Percentiles rank a stretch among this genome's conserved stretches.
Evolutionary conservation across 2,797 vertebrate genomes (phyloP).

Genomic region (Choloepus didactylus): DNA sequence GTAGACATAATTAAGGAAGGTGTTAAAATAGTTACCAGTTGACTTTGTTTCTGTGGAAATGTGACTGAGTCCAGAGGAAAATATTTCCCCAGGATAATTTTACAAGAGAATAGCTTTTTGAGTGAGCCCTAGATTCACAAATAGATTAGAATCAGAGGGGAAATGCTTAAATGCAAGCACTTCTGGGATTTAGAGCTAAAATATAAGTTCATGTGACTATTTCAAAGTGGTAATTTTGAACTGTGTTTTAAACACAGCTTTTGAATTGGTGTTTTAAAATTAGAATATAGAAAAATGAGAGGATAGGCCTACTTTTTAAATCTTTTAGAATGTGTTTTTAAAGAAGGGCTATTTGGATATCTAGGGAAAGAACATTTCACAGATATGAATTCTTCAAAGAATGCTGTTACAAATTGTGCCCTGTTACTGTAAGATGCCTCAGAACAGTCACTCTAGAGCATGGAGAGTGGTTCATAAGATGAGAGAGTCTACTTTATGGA

Average conservation of each 20-base stretch:
- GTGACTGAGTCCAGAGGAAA: constrained; percentile 19
- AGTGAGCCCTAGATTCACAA: neutral
- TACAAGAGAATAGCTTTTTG: neutral
- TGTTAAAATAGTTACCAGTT: constrained; percentile 42
- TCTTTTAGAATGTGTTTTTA: neutral
- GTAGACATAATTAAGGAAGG: constrained; percentile 29
- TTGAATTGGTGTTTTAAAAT: neutral
- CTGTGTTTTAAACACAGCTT: neutral
- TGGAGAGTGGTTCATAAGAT: neutral
- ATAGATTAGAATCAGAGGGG: neutral
- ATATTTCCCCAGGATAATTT: neutral
- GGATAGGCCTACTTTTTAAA: neutral
- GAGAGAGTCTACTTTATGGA: neutral
- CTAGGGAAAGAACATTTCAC: neutral
- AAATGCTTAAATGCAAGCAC: neutral
- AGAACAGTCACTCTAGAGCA: neutral
- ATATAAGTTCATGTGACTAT: neutral
- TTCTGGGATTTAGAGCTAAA: neutral
- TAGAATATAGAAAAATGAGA: neutral
- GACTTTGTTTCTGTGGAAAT: constrained; percentile 58
- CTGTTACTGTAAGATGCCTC: neutral
- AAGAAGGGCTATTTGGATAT: neutral
- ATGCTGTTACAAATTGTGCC: neutral
- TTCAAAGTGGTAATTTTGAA: neutral
- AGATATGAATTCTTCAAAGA: neutral